Conservation (phyloP, 2,113 vertebrate species). For the Rhagologus leucostigma region DNA sequence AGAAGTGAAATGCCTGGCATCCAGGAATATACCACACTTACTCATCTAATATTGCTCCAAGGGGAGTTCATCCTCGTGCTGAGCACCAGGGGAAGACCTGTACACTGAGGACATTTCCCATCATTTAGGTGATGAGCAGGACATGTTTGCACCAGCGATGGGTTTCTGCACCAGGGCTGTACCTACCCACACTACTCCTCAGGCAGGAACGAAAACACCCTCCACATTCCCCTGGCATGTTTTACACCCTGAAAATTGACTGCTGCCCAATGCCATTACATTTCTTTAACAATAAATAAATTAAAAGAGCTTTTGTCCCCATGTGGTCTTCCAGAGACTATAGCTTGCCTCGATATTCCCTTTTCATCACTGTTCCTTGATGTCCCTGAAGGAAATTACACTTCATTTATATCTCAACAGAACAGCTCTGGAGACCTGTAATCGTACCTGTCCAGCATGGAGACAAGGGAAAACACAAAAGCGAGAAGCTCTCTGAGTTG, state of each 20-base stretch:
- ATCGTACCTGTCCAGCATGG: background rate
- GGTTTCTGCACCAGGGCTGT: background rate
- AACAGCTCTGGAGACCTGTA: background rate
- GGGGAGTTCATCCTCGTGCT: background rate
- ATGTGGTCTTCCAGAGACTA: background rate
- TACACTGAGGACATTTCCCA: background rate
- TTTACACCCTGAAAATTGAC: background rate
- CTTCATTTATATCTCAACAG: background rate
- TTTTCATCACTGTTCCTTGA: background rate
- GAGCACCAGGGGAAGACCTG: background rate
- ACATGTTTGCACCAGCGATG: accelerated
- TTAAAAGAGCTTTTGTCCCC: background rate
- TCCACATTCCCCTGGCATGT: accelerated
- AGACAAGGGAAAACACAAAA: background rate
- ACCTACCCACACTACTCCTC: background rate
- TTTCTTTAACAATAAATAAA: background rate
- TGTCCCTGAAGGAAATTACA: background rate
- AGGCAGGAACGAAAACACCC: background rate
- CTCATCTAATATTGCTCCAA: background rate
- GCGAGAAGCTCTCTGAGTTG: background rate
- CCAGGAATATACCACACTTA: background rate
- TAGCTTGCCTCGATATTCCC: background rate
- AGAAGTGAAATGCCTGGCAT: background rate
- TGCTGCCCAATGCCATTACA: background rate
- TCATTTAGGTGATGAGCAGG: background rate